Conservation (phyloP, 2,797 vertebrate genomes). For the Gymnocypris eckloni region DNA sequence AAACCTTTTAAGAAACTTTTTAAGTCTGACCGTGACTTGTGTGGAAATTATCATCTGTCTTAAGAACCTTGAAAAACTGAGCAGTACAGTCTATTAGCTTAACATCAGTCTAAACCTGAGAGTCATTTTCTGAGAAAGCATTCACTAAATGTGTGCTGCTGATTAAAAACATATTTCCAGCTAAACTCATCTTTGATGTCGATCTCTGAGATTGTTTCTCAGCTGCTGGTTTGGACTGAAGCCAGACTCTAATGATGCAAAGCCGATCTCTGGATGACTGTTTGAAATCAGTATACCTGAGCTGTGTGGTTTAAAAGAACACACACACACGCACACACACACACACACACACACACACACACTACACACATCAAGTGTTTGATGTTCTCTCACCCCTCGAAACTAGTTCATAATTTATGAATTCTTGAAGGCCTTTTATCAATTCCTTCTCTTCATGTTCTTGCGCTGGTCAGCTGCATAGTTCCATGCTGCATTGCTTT, state of each 20-base stretch:
- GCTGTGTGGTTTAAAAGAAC: slow-evolving; percentile 3
- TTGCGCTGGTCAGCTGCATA: background rate
- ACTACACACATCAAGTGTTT: background rate
- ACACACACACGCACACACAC: background rate
- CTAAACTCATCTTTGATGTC: background rate
- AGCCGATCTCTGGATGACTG: background rate
- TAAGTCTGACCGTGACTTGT: background rate
- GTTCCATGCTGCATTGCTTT: background rate
- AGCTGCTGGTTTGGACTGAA: background rate
- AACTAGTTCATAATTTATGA: slow-evolving; percentile 18
- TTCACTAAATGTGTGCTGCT: background rate
- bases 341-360: background rate
- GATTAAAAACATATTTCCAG: slow-evolving; percentile 15
- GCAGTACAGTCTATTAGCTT: background rate
- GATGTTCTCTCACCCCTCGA: background rate
- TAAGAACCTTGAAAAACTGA: background rate
- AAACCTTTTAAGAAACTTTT: background rate
- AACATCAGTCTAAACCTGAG: background rate
- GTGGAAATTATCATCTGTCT: background rate
- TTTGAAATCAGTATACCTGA: background rate
- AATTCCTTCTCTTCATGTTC: background rate
- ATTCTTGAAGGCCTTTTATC: background rate
- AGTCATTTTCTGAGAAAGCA: background rate
- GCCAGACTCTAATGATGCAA: slow-evolving; percentile 1
- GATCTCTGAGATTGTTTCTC: background rate